Conservation (phyloP, 2,888 invertebrate species). For the Pollenia amentaria region DNA sequence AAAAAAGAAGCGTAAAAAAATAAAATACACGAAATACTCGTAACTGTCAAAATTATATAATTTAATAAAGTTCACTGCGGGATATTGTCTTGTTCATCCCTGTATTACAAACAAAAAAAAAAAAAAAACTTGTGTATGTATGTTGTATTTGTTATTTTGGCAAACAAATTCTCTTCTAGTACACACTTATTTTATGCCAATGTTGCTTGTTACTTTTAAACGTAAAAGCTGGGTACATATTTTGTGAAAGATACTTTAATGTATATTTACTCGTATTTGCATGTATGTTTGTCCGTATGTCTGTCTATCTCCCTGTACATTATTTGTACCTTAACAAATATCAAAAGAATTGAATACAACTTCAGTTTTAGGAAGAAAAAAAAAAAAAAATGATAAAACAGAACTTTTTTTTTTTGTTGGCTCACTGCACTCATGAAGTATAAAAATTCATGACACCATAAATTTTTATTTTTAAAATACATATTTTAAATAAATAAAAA, state of each 20-base stretch:
- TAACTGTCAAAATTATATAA: conserved; percentile 84
- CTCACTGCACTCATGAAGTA: conserved; percentile 44
- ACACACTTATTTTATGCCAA: conserved; percentile 38
- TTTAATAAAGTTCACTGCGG: conserved; percentile 84
- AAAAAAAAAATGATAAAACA: background rate
- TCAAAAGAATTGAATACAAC: conserved; percentile 26
- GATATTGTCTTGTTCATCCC: conserved; percentile 80
- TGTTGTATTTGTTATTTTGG: conserved; percentile 10
- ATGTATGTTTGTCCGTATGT: conserved; percentile 16
- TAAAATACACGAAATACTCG: conserved; percentile 71
- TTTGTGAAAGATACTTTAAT: conserved; percentile 40
- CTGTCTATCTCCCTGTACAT: background rate
- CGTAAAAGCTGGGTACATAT: background rate
- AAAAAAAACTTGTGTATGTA: background rate
- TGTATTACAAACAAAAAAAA: background rate
- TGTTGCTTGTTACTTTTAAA: conserved; percentile 16
- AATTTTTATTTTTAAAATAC: conserved; percentile 40
- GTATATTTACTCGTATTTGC: background rate
- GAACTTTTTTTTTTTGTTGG: conserved; percentile 30
- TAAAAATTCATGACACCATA: conserved; percentile 58
- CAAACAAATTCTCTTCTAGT: conserved; percentile 50
- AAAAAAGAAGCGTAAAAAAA: conserved; percentile 29
- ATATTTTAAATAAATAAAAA: background rate
- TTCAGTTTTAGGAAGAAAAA: conserved; percentile 23
- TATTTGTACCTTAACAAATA: conserved; percentile 14